phyloP scores from a whole-genome alignment of 2,113 vertebrate genomes.

The Danionella cerebrum region DNA sequence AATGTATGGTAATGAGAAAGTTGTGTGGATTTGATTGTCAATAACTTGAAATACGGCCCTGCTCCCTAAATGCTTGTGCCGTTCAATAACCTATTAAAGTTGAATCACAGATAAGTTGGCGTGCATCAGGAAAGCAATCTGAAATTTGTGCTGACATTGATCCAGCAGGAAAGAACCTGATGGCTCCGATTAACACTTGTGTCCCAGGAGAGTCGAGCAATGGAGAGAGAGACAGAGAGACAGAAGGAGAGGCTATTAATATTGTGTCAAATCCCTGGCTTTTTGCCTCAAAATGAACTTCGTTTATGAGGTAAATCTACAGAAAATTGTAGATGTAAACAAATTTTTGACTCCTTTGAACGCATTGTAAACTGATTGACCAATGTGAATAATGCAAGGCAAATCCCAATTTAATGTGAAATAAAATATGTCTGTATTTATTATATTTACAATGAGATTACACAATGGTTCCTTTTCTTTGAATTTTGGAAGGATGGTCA shows the following conservation, averaged over 20 bases:
- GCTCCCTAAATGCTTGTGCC: slow-evolving; percentile 66
- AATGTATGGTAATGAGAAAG: slow-evolving; percentile 74
- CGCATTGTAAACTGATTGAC: too few species aligned
- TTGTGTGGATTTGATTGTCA: slow-evolving; percentile 70
- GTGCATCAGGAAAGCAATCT: slow-evolving; percentile 71
- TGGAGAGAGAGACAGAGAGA: slow-evolving; percentile 43
- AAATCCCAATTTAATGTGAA: too few species aligned
- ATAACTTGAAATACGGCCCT: slow-evolving; percentile 68
- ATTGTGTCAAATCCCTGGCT: slow-evolving; percentile 50
- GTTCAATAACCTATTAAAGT: slow-evolving; percentile 79
- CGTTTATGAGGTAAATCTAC: slow-evolving; percentile 52
- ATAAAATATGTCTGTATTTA: too few species aligned
- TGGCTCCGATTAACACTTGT: slow-evolving; percentile 69
- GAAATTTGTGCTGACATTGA: slow-evolving; percentile 78
- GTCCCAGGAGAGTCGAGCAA: slow-evolving; percentile 59
- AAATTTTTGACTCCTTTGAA: background rate
- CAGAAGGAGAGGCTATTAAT: slow-evolving; percentile 47
- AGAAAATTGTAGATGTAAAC: slow-evolving; percentile 27
- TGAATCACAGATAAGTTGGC: slow-evolving; percentile 75
- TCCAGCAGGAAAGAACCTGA: slow-evolving; percentile 68
- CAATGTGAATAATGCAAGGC: too few species aligned
- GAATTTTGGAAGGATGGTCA: too few species aligned
- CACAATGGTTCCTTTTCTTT: too few species aligned
- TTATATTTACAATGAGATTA: too few species aligned
- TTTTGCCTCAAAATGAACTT: slow-evolving; percentile 51